phyloP scores from a whole-genome alignment of 1,140 invertebrate species.

The Cardiocondyla obscurior region DNA sequence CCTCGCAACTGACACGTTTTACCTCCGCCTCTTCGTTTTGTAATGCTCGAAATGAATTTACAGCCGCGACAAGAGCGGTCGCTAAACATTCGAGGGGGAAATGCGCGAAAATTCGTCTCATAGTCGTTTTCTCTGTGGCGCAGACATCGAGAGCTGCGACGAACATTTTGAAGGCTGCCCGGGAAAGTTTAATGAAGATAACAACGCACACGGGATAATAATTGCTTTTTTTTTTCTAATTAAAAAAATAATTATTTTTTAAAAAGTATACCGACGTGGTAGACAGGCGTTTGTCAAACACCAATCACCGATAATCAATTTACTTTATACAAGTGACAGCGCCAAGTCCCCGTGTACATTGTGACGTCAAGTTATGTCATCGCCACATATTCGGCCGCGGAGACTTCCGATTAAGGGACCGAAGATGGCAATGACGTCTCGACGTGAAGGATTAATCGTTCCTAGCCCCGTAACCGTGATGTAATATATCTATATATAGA shows the following conservation, averaged over 20 bases:
- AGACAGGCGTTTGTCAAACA: neutral
- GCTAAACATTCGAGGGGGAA: constrained; percentile 49
- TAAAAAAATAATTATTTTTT: neutral
- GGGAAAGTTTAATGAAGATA: constrained; percentile 4
- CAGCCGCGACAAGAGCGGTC: constrained; percentile 47
- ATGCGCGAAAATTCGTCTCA: constrained; percentile 40
- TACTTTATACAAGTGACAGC: neutral
- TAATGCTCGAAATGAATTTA: constrained; percentile 55
- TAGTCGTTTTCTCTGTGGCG: constrained; percentile 16
- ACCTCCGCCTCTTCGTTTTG: constrained; percentile 43
- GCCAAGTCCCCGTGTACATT: neutral
- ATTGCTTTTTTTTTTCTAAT: neutral
- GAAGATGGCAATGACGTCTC: constrained; percentile 76
- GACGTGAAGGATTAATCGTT: constrained; percentile 78
- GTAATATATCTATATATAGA: constrained; percentile 14
- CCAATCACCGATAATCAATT: neutral
- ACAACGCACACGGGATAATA: neutral
- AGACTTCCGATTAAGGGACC: constrained; percentile 73
- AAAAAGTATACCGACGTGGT: too few relatives aligned
- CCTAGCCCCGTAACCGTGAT: constrained; percentile 49
- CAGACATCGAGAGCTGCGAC: constrained; percentile 34
- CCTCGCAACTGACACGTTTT: constrained; percentile 56
- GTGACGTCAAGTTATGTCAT: constrained; percentile 60
- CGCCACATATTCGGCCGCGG: constrained; percentile 59
- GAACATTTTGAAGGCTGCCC: constrained; percentile 24